Percentiles rank a stretch among this genome's conserved stretches.
Evolutionary conservation across 1,140 invertebrate species (phyloP).

Genomic region (Bombus picipes): DNA sequence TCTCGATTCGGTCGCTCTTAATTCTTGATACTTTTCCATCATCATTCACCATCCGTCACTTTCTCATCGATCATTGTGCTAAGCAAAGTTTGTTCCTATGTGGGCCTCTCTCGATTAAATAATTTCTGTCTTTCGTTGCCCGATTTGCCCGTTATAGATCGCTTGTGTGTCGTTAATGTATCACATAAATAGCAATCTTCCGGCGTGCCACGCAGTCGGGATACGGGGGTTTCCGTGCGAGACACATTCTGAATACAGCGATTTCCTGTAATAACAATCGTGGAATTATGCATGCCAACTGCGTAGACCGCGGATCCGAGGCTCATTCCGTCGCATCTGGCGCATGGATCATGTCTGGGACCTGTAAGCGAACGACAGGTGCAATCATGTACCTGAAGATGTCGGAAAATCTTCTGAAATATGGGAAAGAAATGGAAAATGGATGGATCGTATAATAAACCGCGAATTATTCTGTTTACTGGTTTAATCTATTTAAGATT

Average conservation of each 20-base stretch:
- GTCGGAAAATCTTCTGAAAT: neutral
- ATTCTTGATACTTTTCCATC: neutral
- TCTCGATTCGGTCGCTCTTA: neutral
- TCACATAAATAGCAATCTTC: conserved; percentile 45
- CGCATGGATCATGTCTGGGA: conserved; percentile 10
- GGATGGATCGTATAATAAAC: neutral
- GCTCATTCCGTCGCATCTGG: conserved; percentile 30
- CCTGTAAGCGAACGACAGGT: neutral
- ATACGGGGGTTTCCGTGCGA: conserved; percentile 21
- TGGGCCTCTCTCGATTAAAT: neutral
- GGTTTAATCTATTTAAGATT: too few relatives aligned
- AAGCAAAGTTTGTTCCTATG: neutral
- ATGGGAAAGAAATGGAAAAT: neutral
- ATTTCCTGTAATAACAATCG: conserved; percentile 52
- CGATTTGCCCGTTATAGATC: conserved; percentile 8
- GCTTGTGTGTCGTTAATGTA: conserved; percentile 12
- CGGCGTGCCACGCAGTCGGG: conserved; percentile 19
- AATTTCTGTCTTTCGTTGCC: conserved; percentile 27
- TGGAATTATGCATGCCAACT: conserved; percentile 40
- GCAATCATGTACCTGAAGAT: neutral
- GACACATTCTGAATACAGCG: conserved; percentile 45
- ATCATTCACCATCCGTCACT: neutral
- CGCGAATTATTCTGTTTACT: too few relatives aligned
- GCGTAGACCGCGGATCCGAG: conserved; percentile 1
- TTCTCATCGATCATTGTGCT: neutral